phyloP scores from a whole-genome alignment of 2,888 invertebrate species.

The Aricia artaxerxes region DNA sequence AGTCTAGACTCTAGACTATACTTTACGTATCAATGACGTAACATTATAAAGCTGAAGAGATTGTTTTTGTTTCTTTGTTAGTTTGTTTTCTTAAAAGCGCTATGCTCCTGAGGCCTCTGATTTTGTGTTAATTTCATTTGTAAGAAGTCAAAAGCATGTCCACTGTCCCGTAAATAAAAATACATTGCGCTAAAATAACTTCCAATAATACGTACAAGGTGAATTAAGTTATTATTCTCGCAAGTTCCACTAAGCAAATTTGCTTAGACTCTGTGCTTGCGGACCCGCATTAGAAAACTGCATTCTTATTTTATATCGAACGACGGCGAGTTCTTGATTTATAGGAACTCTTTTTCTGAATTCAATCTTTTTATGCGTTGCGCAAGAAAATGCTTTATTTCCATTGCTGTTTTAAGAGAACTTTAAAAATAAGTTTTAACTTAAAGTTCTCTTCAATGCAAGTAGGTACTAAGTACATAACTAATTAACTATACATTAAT shows the following conservation, averaged over 20 bases:
- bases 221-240: slow-evolving; percentile 19
- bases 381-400: background rate
- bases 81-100: too few species aligned
- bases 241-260: slow-evolving; percentile 16
- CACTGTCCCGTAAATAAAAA: background rate
- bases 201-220: background rate
- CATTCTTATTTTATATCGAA: slow-evolving; percentile 16
- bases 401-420: slow-evolving; percentile 4
- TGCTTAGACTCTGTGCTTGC: background rate
- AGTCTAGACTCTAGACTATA: too few species aligned
- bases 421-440: background rate
- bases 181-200: background rate
- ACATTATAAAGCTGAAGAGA: too few species aligned
- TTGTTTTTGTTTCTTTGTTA: too few species aligned
- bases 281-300: slow-evolving; percentile 6
- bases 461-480: background rate
- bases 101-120: too few species aligned
- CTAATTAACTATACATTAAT: too few species aligned
- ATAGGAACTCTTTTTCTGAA: slow-evolving; percentile 15
- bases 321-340: slow-evolving; percentile 6
- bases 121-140: too few species aligned
- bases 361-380: slow-evolving; percentile 2
- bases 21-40: too few species aligned
- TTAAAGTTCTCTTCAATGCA: background rate
- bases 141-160: too few species aligned